A percentile compares a stretch with the other conserved stretches of the same genome.
Evolutionary conservation across 2,797 vertebrate species (phyloP).

Genomic region (Vultur gryphus): DNA sequence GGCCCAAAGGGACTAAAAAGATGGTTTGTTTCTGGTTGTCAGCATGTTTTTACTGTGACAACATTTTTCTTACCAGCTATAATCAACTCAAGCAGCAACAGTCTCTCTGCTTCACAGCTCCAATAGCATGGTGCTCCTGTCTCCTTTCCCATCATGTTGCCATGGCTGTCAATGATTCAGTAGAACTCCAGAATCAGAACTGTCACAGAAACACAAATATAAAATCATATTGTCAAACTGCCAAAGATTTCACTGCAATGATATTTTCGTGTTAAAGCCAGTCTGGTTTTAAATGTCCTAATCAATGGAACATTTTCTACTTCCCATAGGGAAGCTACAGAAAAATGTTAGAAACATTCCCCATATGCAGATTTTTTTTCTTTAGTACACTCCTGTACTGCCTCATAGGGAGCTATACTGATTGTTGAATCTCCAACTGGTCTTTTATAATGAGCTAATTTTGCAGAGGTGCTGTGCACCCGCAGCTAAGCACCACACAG

Average conservation of each 20-base stretch:
- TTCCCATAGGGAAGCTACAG: background rate
- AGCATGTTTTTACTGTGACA: conserved; percentile 23
- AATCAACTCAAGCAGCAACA: conserved; percentile 16
- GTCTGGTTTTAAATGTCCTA: background rate
- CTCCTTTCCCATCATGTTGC: conserved; percentile 3
- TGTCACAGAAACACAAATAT: conserved; percentile 14
- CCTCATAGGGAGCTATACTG: background rate
- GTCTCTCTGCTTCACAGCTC: conserved; percentile 6
- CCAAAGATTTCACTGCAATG: background rate
- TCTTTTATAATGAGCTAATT: background rate
- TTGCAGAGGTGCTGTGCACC: background rate
- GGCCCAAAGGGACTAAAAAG: background rate
- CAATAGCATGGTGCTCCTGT: background rate
- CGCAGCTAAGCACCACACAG: background rate
- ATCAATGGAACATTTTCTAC: background rate
- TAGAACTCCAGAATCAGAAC: conserved; percentile 21
- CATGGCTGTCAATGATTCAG: conserved; percentile 18
- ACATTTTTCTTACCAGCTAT: background rate
- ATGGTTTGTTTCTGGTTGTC: conserved; percentile 20
- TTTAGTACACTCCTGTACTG: background rate
- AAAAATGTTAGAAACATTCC: background rate
- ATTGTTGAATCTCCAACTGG: background rate
- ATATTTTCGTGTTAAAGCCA: background rate
- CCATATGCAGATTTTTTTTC: background rate
- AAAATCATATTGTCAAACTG: conserved; percentile 35